Conservation (phyloP, 2,113 vertebrate genomes). For the Trochalopteron elliotii region DNA sequence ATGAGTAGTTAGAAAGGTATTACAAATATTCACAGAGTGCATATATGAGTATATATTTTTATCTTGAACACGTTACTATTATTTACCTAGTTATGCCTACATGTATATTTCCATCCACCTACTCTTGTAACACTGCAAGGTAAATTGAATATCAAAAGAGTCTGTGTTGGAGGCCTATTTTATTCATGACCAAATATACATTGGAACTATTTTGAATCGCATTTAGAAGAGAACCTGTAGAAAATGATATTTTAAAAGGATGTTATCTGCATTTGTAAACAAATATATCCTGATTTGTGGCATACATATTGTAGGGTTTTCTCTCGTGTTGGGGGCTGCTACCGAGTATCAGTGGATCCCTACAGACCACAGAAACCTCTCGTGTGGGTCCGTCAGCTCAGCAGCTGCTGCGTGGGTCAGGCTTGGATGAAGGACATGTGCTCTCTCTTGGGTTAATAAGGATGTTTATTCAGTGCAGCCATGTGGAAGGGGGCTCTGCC, state of each 20-base stretch:
- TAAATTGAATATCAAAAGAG: background rate
- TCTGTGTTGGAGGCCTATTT: background rate
- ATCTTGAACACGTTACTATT: background rate
- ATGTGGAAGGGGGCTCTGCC: no score
- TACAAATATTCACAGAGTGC: background rate
- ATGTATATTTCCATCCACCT: background rate
- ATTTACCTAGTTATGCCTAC: background rate
- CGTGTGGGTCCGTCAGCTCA: no score
- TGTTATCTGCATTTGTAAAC: background rate
- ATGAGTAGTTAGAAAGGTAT: background rate
- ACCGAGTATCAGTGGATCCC: no score
- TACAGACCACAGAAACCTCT: no score
- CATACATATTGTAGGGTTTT: no score
- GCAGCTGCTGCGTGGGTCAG: no score
- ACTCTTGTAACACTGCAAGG: background rate
- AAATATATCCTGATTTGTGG: background rate
- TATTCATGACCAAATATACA: background rate
- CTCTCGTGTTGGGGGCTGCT: no score
- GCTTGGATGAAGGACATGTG: no score
- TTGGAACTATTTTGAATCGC: background rate
- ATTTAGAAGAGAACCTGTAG: background rate
- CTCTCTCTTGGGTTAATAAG: no score
- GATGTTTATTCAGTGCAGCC: no score
- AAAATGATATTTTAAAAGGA: background rate
- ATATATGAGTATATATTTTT: background rate